Conservation (phyloP, 2,113 vertebrate genomes). For the Microtus ochrogaster region DNA sequence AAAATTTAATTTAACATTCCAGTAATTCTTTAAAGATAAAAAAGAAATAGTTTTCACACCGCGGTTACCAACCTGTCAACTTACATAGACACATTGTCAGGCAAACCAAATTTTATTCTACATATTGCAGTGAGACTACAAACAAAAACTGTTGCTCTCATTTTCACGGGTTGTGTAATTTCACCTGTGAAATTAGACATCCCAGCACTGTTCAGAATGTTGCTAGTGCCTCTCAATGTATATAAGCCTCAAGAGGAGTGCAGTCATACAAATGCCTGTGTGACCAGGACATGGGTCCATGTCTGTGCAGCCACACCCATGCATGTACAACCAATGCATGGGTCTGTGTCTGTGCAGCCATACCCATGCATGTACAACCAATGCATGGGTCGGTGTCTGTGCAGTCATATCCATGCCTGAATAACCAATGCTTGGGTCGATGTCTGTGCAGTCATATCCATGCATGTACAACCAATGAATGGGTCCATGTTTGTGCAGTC, state of each 20-base stretch:
- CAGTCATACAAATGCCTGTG: background rate
- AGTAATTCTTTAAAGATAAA: constrained; percentile 77
- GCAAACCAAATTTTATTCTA: constrained; percentile 63
- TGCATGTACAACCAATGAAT: background rate
- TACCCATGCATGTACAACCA: background rate
- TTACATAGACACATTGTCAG: constrained; percentile 66
- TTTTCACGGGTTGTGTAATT: constrained; percentile 61
- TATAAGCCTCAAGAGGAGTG: constrained; percentile 25
- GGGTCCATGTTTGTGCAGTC: background rate
- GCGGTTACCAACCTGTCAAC: constrained; percentile 61
- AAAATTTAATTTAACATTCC: constrained; percentile 79
- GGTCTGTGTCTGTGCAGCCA: background rate
- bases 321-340: no score
- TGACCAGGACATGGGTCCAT: background rate
- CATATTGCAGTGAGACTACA: constrained; percentile 7
- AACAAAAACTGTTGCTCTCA: constrained; percentile 53
- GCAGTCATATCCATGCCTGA: background rate
- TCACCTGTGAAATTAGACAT: constrained; percentile 56
- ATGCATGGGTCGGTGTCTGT: background rate
- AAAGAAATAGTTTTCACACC: constrained; percentile 72
- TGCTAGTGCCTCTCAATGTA: background rate
- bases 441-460: background rate
- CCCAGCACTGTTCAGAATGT: background rate
- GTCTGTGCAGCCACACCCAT: background rate
- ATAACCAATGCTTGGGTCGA: background rate